Percentiles rank a stretch among this genome's conserved stretches.
Conservation (phyloP, 2,888 invertebrate species). For the Ganaspis brasiliensis region DNA sequence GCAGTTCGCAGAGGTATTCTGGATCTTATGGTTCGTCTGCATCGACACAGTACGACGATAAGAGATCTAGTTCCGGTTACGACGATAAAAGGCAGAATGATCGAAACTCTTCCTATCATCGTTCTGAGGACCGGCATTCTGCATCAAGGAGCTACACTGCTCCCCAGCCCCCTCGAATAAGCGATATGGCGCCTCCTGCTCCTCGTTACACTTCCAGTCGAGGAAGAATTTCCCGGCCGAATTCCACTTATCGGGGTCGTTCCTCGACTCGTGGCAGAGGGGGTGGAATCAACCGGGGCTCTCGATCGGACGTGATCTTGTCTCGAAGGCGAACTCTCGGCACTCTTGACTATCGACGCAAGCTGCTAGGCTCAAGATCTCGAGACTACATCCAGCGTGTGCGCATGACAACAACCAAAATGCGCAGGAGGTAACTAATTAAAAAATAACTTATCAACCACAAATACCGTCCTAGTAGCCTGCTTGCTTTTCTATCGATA, state of each 20-base stretch:
- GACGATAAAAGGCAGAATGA: slow-evolving; percentile 78
- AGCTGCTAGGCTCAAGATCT: slow-evolving; percentile 76
- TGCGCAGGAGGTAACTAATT: slow-evolving; percentile 79
- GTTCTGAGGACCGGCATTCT: slow-evolving; percentile 77
- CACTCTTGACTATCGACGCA: slow-evolving; percentile 78
- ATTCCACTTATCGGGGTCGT: slow-evolving; percentile 74
- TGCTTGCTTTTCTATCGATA: slow-evolving; percentile 66
- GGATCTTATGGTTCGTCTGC: slow-evolving; percentile 76
- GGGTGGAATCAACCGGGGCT: slow-evolving; percentile 75
- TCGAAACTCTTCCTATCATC: slow-evolving; percentile 76
- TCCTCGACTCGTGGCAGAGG: slow-evolving; percentile 73
- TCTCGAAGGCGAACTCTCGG: slow-evolving; percentile 76
- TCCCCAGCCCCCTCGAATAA: slow-evolving; percentile 75
- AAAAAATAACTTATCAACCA: slow-evolving; percentile 71
- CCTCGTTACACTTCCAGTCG: slow-evolving; percentile 74
- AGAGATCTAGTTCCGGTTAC: slow-evolving; percentile 74
- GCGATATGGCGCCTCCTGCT: slow-evolving; percentile 75
- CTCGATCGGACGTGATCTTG: slow-evolving; percentile 73
- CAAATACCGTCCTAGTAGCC: slow-evolving; percentile 71
- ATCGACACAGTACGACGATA: slow-evolving; percentile 75
- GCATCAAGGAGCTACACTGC: slow-evolving; percentile 76
- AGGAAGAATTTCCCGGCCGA: slow-evolving; percentile 75
- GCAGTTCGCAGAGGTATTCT: slow-evolving; percentile 77
- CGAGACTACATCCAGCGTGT: slow-evolving; percentile 78
- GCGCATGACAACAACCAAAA: slow-evolving; percentile 76